phyloP scores from a whole-genome alignment of 2,888 invertebrate genomes.

The Philhelius pedissequus region DNA sequence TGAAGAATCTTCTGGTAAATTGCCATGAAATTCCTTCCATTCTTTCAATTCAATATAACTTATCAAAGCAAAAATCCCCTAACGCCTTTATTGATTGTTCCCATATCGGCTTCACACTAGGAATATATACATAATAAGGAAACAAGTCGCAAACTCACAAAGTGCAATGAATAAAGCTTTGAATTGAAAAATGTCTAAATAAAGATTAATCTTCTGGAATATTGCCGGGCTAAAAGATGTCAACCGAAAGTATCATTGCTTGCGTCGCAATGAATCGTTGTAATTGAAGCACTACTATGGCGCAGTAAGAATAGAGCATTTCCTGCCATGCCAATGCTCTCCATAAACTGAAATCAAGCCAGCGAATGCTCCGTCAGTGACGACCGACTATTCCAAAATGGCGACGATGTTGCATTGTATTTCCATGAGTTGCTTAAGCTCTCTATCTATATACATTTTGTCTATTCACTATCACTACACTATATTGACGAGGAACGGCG shows the following conservation, averaged over 20 bases:
- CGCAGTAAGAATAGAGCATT: neutral
- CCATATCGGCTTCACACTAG: conserved; percentile 17
- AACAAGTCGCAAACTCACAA: conserved; percentile 1
- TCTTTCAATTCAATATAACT: neutral
- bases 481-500: conserved; percentile 7
- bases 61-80: conserved; percentile 29
- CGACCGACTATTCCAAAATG: neutral
- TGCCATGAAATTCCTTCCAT: neutral
- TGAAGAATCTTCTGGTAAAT: neutral
- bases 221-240: conserved; percentile 54
- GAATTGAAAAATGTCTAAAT: conserved; percentile 54
- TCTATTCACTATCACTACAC: too few species aligned
- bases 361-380: neutral
- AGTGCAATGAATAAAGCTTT: conserved; percentile 51
- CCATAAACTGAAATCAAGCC: conserved; percentile 27
- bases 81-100: conserved; percentile 26
- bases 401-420: neutral
- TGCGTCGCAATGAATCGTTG: conserved; percentile 18
- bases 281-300: neutral
- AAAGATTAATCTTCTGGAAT: conserved; percentile 60
- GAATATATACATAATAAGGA: neutral
- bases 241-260: conserved; percentile 48
- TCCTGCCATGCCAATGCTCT: conserved; percentile 19
- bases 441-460: too few species aligned
- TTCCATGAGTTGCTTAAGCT: conserved; percentile 1